Base-by-base conservation (phyloP, 2,797 vertebrate genomes). In the Siniperca scherzeri region DNA sequence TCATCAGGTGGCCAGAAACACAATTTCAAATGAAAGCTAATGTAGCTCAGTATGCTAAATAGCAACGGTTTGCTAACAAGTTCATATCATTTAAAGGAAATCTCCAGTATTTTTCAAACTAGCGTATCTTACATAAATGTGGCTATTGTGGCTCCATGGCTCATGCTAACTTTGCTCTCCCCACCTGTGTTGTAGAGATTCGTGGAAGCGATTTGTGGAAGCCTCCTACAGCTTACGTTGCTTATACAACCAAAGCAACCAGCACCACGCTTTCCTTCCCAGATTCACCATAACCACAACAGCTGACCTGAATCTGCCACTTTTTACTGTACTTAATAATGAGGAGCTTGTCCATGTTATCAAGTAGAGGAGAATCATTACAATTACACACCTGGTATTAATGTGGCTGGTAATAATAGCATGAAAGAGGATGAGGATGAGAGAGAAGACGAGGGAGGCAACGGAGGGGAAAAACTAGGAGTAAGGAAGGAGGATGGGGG, bases 311-410 rank as follows among this genome's bases (percentile, higher is more conserved):
- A 83, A 84, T 89, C 79, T 83, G 77, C 57, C 72, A 74, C 62
- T 30, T 61, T 60, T 80, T 42, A 85, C 70, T 84, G 72, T 65
- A 83, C 10, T 50, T 90, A 91, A 78, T 87, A 81, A 82, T 80
- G 67, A 88, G 65, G 73, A 87, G 89, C 74, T 78, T 76, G 73
- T 86, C 81, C 68, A 59, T 82, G 68, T 92, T 89, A 85, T 81
- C 70, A 80, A 88, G 89, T 80, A 74, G 70, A 82, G 62, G 75
- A 85, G 81, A 91, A 90, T 88, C 88, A 81, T 88, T 88, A 68
- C 80, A 91, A 84, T 93, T 90, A 88, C 81, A 84, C 75, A 83
- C 80, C 83, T 84, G 88, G 57, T 70, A 70, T 80, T 82, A 90
- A 83, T 84, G 59, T 44, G 53, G 62, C 73, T 69, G 52, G 70